Evolutionary conservation across 2,888 invertebrate genomes (phyloP).

Genomic region (Syritta pipiens): DNA sequence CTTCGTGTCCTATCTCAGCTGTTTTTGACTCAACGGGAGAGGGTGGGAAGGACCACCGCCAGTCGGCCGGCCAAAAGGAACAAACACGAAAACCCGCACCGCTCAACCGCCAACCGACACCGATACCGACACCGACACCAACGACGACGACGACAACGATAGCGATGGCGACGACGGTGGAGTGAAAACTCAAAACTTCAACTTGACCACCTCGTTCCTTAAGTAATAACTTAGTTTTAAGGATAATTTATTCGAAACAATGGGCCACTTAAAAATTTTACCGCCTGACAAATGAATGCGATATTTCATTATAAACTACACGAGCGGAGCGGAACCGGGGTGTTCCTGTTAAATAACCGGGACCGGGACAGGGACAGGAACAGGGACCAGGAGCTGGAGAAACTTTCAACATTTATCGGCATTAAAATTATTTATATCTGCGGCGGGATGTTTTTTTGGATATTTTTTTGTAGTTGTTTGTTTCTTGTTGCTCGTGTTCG

Average conservation of each 20-base stretch:
- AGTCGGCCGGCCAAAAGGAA: neutral
- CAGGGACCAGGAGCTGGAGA: slow-evolving; percentile 14
- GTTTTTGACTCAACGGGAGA: slow-evolving; percentile 43
- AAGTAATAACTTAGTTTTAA: slow-evolving; percentile 69
- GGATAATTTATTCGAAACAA: slow-evolving; percentile 69
- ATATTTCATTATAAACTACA: slow-evolving; percentile 69
- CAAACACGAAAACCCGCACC: slow-evolving; percentile 33
- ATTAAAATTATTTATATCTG: slow-evolving; percentile 69
- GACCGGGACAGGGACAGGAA: neutral
- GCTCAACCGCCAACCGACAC: slow-evolving; percentile 6
- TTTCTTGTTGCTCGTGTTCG: neutral
- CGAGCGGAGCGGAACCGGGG: slow-evolving; percentile 3
- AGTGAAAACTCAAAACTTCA: slow-evolving; percentile 50
- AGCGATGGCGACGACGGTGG: neutral
- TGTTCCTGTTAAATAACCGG: too few relatives aligned
- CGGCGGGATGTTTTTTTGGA: slow-evolving; percentile 47
- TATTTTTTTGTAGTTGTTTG: neutral
- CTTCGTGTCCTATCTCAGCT: slow-evolving; percentile 56
- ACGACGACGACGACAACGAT: neutral
- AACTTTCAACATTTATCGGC: slow-evolving; percentile 68
- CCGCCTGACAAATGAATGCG: slow-evolving; percentile 68
- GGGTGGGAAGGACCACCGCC: too few relatives aligned
- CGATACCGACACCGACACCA: neutral
- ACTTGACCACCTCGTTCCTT: slow-evolving; percentile 64
- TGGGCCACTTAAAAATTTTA: slow-evolving; percentile 69